Evolutionary conservation across 2,113 vertebrate genomes (phyloP).

Genomic region (Tinamus guttatus): DNA sequence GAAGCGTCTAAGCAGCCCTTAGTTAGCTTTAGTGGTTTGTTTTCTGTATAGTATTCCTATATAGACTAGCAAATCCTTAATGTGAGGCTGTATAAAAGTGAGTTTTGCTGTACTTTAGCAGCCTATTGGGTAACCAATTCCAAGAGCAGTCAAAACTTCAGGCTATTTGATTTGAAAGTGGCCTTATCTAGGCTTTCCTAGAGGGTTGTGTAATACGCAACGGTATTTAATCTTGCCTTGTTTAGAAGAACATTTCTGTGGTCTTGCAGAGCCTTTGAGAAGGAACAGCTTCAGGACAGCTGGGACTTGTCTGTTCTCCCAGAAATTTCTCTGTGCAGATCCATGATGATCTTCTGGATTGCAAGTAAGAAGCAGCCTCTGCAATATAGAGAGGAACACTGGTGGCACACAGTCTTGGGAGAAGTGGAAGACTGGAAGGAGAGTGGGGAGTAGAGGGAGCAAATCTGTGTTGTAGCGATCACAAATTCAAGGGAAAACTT

Average conservation of each 20-base stretch:
- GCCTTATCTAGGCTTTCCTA: background rate
- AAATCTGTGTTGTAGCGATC: background rate
- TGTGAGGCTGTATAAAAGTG: background rate
- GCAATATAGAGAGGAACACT: background rate
- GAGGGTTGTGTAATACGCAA: background rate
- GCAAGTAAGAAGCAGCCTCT: background rate
- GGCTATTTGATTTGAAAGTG: background rate
- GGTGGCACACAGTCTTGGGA: too few relatives aligned
- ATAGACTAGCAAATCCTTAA: background rate
- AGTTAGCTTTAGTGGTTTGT: background rate
- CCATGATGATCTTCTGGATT: background rate
- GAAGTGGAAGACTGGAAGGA: background rate
- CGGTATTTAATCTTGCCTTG: background rate
- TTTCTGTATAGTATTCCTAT: background rate
- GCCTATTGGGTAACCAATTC: background rate
- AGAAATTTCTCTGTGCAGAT: background rate
- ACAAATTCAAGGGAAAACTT: background rate
- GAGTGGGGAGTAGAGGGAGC: background rate
- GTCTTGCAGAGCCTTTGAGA: background rate
- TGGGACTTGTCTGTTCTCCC: background rate
- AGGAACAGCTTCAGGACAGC: background rate
- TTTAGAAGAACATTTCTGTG: background rate
- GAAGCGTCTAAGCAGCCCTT: background rate
- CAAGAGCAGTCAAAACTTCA: background rate
- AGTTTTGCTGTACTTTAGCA: background rate